Percentiles rank a stretch among this genome's conserved stretches.
Conservation (phyloP, 2,797 vertebrate species). For the Bovichtus diacanthus region DNA sequence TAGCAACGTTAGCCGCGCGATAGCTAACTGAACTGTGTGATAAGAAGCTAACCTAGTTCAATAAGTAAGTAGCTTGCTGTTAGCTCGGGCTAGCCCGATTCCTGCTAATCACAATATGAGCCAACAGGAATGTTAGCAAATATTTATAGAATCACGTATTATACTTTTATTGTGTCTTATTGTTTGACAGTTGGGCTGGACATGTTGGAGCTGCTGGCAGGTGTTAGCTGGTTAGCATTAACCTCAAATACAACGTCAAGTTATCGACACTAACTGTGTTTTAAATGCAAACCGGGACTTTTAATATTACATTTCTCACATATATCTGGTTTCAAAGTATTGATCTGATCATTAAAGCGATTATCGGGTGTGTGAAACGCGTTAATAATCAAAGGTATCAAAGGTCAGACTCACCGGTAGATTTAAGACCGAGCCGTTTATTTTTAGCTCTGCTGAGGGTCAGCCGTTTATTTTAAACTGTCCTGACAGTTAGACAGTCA, state of each 20-base stretch:
- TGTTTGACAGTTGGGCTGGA: no score
- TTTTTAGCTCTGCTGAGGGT: slow-evolving; percentile 33
- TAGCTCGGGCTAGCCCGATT: background rate
- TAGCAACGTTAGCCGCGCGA: slow-evolving; percentile 18
- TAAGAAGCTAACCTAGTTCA: slow-evolving; percentile 25
- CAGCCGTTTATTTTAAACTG: background rate
- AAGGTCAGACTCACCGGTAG: slow-evolving; percentile 25
- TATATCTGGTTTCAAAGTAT: background rate
- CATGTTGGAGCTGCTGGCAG: background rate
- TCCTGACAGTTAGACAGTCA: background rate
- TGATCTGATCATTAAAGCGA: no score
- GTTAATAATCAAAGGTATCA: background rate
- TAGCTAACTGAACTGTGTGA: slow-evolving; percentile 20
- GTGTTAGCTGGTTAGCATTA: slow-evolving; percentile 22
- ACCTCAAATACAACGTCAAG: background rate
- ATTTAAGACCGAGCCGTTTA: slow-evolving; percentile 7
- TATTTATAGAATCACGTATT: background rate
- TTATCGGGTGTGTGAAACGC: no score
- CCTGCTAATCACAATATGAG: fast-evolving
- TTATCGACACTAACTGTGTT: background rate
- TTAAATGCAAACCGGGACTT: background rate
- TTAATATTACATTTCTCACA: background rate
- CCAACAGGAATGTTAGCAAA: fast-evolving
- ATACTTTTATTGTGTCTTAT: no score
- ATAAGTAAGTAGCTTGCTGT: slow-evolving; percentile 15